These are phyloP conservation scores for Champsocephalus gunnari DNA, from an alignment of 2,797 vertebrate species.

Conservation along the genomic window DNA sequence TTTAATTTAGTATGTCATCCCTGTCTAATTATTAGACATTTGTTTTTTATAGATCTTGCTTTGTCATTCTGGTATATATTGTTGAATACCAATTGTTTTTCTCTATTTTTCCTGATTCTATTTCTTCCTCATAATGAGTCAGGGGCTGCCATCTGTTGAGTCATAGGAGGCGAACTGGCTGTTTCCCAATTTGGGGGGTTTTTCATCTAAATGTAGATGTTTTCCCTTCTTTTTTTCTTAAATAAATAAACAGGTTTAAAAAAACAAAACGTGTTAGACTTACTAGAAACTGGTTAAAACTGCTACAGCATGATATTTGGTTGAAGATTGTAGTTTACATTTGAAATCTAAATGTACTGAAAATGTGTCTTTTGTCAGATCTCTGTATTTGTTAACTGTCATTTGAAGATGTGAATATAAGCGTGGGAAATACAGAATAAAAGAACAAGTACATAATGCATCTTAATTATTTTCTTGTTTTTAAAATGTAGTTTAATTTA, in stretches of 20 bases:
- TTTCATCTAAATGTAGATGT: conserved; percentile 50
- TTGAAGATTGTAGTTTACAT: background rate
- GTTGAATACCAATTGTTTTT: conserved; percentile 28
- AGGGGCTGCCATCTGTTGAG: conserved; percentile 60
- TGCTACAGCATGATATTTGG: background rate
- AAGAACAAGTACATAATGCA: background rate
- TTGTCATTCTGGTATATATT: conserved; percentile 13
- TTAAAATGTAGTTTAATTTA: conserved; percentile 47
- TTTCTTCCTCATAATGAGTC: conserved; percentile 62
- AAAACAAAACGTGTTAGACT: background rate
- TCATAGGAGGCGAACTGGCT: conserved; percentile 51
- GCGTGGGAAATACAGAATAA: background rate
- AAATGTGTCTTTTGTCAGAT: conserved; percentile 4
- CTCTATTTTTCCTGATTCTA: conserved; percentile 27
- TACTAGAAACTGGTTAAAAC: conserved; percentile 1
- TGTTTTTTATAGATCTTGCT: background rate
- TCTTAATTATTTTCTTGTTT: conserved; percentile 1
- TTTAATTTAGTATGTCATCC: conserved; percentile 12
- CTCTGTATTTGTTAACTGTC: background rate
- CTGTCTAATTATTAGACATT: background rate
- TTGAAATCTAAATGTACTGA: background rate
- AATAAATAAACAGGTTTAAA: conserved; percentile 27
- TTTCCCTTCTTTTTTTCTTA: background rate
- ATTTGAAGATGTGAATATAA: background rate
- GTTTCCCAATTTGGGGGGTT: conserved; percentile 59